Evolutionary conservation across 1,140 invertebrate genomes (phyloP).

Genomic region (Drosophila prosaltans): DNA sequence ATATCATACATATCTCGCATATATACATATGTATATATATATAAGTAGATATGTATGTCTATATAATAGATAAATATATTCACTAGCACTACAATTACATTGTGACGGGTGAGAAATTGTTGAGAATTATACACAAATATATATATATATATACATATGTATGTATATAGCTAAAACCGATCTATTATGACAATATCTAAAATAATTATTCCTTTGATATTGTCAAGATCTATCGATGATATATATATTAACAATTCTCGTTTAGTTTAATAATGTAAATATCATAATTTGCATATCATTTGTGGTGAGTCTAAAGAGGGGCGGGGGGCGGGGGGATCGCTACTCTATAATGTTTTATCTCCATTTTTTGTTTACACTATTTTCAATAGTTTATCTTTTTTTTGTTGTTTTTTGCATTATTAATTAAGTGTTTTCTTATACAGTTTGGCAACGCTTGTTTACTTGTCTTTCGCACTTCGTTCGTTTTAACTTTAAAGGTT

Average conservation of each 20-base stretch:
- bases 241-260: constrained; percentile 33
- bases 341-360: constrained; percentile 14
- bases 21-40: constrained; percentile 11
- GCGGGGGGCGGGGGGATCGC: not conserved
- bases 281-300: constrained; percentile 49
- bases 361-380: constrained; percentile 35
- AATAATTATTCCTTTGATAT: no score
- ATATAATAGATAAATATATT: no score
- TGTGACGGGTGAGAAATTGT: not conserved
- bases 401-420: constrained; percentile 38
- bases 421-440: constrained; percentile 30
- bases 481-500: not conserved
- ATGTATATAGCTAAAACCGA: not conserved
- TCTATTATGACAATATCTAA: no score
- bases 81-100: constrained; percentile 18
- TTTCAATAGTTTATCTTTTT: constrained; percentile 39
- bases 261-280: constrained; percentile 50
- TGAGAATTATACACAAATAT: not conserved
- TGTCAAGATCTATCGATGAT: not conserved
- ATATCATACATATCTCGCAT: constrained; percentile 22
- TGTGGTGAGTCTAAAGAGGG: not conserved
- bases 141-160: no score
- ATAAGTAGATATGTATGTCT: constrained; percentile 10
- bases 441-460: constrained; percentile 77
- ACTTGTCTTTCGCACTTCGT: constrained; percentile 68